Conservation (phyloP, 2,888 invertebrate genomes). For the Aporophyla nigra region DNA sequence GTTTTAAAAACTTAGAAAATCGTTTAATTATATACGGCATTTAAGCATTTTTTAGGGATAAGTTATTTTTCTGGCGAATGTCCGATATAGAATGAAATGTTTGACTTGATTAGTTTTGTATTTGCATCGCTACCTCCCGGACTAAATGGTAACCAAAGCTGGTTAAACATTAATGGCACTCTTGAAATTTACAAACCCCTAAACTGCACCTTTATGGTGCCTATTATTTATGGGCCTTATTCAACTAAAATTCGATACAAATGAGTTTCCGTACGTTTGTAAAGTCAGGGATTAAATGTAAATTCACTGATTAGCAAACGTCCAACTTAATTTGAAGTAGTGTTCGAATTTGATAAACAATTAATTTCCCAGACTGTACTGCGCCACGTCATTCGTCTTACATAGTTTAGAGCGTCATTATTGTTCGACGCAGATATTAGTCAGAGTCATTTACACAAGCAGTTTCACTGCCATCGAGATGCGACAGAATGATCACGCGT, state of each 20-base stretch:
- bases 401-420: neutral
- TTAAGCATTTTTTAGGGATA: no score
- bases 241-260: neutral
- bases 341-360: neutral
- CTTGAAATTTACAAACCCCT: neutral
- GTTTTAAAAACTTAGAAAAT: no score
- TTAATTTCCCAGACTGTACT: neutral
- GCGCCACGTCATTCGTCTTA: neutral
- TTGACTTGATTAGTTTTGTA: no score
- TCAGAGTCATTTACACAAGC: neutral
- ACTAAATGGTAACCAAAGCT: neutral
- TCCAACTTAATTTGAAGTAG: neutral
- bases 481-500: neutral
- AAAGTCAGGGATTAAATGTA: neutral
- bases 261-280: neutral
- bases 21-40: no score
- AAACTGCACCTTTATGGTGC: neutral
- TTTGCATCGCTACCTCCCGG: no score
- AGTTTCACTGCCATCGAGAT: neutral
- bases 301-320: neutral
- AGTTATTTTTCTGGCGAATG: no score
- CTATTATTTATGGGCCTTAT: neutral
- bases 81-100: no score
- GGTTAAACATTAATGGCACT: neutral
- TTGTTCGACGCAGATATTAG: slow-evolving; percentile 3